Base-by-base conservation (phyloP, 2,113 vertebrate genomes). In the Anolis carolinensis region DNA sequence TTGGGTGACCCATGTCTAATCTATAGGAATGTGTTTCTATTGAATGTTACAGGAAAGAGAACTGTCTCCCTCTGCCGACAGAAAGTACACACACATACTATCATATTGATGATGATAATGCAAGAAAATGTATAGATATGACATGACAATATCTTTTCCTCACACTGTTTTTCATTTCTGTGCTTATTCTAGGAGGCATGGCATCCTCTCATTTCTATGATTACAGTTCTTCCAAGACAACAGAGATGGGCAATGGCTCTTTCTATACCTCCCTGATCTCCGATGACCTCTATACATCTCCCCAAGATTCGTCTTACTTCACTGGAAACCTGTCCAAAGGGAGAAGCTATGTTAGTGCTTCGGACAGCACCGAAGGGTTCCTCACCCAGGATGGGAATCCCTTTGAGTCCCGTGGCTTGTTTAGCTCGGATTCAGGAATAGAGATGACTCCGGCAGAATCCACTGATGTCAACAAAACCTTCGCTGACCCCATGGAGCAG, bases 211-310 rank as follows among this genome's bases (percentile, higher is more conserved):
- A 85, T n/a, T 82, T 92, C 78, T 92, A 87, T 5, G 94, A 96
- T 83, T 93, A 82, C 0, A 76, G 93, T 59, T 94, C 93, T 77
- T 96, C 97, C 75, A 92, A 91, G 90, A 94, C 96, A 85, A 93
- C 96, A 3, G 95, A 97, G 0, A 97, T 95, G 4, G 96, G 95
- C 0, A 97, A 97, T 62, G 96, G 94, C 80, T 96, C 97, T 6
- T 97, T 98, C 89, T 99, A 99, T 92, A 99, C 98, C 0, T 98
- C 98, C 52, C 96, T 99, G 92, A 97, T 98, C 92, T 99, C 98
- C 0, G 95, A 97, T 0, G 95, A 97, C 93, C 94, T 92, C 95
- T 96, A 96, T 90, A 88, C 95, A 23, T 93, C 96, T 18, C 94
- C 88, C 0, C 93, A 94, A 89, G 97, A 98, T 90, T 96, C 96